These are phyloP conservation scores for Ceuthmochares aereus DNA, from an alignment of 2,113 vertebrate species.

Conservation along the genomic window DNA sequence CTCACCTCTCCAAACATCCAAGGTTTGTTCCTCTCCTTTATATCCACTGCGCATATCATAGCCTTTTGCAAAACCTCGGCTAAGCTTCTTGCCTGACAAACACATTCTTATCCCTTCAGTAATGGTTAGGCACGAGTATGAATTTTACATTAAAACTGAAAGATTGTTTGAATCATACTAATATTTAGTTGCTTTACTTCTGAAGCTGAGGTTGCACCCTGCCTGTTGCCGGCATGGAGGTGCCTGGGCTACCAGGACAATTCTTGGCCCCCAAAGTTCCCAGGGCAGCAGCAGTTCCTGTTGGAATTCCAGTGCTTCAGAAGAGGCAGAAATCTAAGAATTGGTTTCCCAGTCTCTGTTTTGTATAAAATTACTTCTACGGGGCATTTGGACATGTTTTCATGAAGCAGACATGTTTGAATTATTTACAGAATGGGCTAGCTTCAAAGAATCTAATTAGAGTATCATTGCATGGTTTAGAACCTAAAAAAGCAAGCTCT, in stretches of 20 bases:
- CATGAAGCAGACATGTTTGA: slow-evolving; percentile 4
- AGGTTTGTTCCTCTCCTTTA: neutral
- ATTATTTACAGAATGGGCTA: slow-evolving; percentile 48
- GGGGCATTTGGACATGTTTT: neutral
- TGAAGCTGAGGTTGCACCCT: neutral
- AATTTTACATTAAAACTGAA: neutral
- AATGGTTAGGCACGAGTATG: neutral
- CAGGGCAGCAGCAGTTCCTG: neutral
- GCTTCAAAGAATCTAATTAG: slow-evolving; percentile 52
- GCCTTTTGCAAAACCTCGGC: neutral
- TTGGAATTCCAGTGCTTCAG: neutral
- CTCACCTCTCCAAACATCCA: neutral
- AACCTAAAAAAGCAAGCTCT: slow-evolving; percentile 22
- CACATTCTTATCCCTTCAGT: neutral
- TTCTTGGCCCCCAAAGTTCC: neutral
- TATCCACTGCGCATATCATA: neutral
- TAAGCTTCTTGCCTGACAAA: neutral
- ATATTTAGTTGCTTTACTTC: neutral
- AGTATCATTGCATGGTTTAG: neutral
- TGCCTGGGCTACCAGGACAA: neutral
- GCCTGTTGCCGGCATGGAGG: accelerated
- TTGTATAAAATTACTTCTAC: neutral
- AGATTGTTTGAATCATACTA: neutral
- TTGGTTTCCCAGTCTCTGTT: neutral
- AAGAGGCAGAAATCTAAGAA: neutral